phyloP scores from a whole-genome alignment of 2,888 invertebrate species.

The Scaptomyza cyrtandrae region DNA sequence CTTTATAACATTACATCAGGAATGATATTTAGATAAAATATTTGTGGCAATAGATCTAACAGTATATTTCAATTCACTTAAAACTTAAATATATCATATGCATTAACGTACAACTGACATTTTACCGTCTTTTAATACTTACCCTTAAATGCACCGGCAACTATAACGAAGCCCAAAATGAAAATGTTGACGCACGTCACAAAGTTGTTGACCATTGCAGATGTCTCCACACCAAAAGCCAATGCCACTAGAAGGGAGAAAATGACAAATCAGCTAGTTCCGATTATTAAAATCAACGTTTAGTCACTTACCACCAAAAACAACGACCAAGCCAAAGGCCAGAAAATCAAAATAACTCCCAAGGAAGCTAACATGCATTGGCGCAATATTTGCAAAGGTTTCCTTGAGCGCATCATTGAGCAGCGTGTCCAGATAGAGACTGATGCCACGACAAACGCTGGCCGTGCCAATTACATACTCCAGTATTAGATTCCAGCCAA shows the following conservation, averaged over 20 bases:
- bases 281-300: neutral
- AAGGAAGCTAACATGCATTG: constrained; percentile 86
- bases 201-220: constrained; percentile 90
- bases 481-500: constrained; percentile 96
- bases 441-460: constrained; percentile 91
- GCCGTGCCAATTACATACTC: constrained; percentile 91
- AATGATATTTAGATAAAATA: no score
- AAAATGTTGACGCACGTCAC: constrained; percentile 90
- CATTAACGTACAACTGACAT: neutral
- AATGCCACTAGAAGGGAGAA: constrained; percentile 85
- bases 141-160: constrained; percentile 89
- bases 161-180: constrained; percentile 90
- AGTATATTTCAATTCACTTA: neutral
- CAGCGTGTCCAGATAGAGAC: constrained; percentile 90
- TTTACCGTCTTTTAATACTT: constrained; percentile 17
- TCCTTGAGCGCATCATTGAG: constrained; percentile 87
- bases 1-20: no score
- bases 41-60: no score
- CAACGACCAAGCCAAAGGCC: constrained; percentile 88
- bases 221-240: constrained; percentile 92
- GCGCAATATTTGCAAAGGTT: constrained; percentile 87
- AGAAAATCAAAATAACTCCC: constrained; percentile 91
- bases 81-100: no score
- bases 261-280: neutral
- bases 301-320: constrained; percentile 87